Evolutionary conservation across 2,797 vertebrate species (phyloP).

Genomic region (Hemitrygon akajei): DNA sequence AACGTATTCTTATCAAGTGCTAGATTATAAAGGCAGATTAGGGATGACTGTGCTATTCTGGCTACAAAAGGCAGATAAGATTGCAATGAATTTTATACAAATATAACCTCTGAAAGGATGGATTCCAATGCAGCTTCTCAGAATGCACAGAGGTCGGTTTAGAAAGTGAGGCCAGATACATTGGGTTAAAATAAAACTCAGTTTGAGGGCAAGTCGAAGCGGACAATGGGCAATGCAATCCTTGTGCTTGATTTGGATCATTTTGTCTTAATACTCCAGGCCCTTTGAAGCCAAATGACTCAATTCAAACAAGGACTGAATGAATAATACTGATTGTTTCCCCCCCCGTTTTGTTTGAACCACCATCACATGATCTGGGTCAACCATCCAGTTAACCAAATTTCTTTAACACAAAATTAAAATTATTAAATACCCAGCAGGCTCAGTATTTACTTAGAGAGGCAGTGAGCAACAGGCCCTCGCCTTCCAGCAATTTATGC

Average conservation of each 20-base stretch:
- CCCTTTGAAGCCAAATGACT: slow-evolving; percentile 13
- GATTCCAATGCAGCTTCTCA: neutral
- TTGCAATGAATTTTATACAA: neutral
- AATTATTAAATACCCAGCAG: neutral
- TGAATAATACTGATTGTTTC: neutral
- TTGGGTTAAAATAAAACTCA: neutral
- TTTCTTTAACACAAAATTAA: too few relatives aligned
- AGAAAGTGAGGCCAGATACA: neutral
- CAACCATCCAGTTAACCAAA: neutral
- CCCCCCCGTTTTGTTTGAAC: neutral
- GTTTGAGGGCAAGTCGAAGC: neutral
- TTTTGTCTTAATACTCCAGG: neutral
- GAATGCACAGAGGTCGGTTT: neutral
- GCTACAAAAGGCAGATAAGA: slow-evolving; percentile 6
- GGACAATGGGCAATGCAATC: neutral
- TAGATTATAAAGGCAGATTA: neutral
- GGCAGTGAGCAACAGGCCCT: too few relatives aligned
- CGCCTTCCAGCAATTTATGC: too few relatives aligned
- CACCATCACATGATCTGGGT: neutral
- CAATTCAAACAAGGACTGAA: neutral
- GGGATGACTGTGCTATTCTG: neutral
- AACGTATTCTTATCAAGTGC: neutral
- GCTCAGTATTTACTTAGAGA: too few relatives aligned
- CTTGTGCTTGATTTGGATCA: neutral
- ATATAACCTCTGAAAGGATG: neutral